Evolutionary conservation across 2,797 vertebrate species (phyloP), one percentile per base, ranked within the genome.

Genomic region (Nyctalus aviator): DNA sequence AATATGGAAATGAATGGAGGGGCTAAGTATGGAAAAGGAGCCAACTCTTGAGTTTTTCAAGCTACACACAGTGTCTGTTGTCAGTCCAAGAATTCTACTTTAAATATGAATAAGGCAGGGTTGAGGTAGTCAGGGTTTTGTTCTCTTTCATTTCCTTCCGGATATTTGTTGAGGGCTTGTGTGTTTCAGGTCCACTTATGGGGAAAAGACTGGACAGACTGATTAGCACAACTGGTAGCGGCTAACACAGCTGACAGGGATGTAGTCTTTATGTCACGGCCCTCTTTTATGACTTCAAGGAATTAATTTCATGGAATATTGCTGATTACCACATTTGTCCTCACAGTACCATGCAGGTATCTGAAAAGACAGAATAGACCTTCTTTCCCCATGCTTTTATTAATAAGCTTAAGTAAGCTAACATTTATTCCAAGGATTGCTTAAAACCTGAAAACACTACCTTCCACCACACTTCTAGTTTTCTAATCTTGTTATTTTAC

Each of bases 381-480:
- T 92, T 84, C 48, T 94, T 87, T 35, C 30, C 10, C 41, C n/a
- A 48, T 8, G 68, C 41, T 82, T 84, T 94, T 77, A 92, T 69
- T 81, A 62, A 83, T 59, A 87, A 75, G 17, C 41, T 84, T 86
- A 84, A 77, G 92, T 88, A 84, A 75, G 59, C 44, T 57, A 76
- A 66, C 11, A 48, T 72, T 79, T 91, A 89, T 84, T 76, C 68
- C 30, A 25, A 87, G 13, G 11, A 57, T 68, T 91, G 15, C 46
- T 66, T 79, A 76, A n/a, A 93, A 87, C 59, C 44, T 89, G 18
- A 59, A 91, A 93, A 83, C 18, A 41, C 50, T 44, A 27, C 25
- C 3, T 93, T n/a, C 35, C 15, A 53, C 44, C 53, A 48, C 8
- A 37, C 53, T 91, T 64, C 20, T 25, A 84, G 83, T 86, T 71